These are phyloP conservation scores for Oryzias dopingdopingensis DNA, from an alignment of 2,797 vertebrate species.

Conservation along the genomic window DNA sequence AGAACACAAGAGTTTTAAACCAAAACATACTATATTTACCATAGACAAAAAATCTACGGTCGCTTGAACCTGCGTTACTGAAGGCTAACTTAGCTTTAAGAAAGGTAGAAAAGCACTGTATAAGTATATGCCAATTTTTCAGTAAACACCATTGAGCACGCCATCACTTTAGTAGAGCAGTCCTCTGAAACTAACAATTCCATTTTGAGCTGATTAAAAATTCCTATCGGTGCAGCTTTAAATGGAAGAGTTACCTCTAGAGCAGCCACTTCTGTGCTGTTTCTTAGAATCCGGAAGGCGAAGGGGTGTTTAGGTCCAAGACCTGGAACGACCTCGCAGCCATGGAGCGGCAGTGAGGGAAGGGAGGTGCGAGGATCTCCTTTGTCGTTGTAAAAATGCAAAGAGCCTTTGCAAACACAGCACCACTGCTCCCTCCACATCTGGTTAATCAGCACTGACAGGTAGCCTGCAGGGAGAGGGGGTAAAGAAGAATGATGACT, in stretches of 20 bases:
- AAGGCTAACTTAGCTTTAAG: too few relatives aligned
- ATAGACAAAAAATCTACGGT: too few relatives aligned
- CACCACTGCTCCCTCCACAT: conserved; percentile 96
- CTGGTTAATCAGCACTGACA: conserved; percentile 89
- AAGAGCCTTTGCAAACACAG: conserved; percentile 82
- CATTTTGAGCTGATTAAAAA: background rate
- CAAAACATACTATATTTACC: too few relatives aligned
- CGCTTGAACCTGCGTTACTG: too few relatives aligned
- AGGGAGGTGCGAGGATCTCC: conserved; percentile 81
- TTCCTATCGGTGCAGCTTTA: background rate
- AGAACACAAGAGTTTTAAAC: too few relatives aligned
- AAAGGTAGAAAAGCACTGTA: too few relatives aligned
- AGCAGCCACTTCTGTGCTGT: conserved; percentile 80
- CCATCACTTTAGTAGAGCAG: too few relatives aligned
- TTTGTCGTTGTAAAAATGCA: conserved; percentile 89
- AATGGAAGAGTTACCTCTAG: conserved; percentile 80
- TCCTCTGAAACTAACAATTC: too few relatives aligned
- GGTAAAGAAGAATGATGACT: background rate
- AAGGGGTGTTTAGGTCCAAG: conserved; percentile 95
- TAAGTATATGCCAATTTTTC: too few relatives aligned
- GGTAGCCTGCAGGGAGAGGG: conserved; percentile 75
- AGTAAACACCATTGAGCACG: too few relatives aligned
- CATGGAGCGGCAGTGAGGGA: conserved; percentile 81
- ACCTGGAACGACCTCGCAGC: conserved; percentile 88
- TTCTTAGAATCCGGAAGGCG: conserved; percentile 88